A percentile compares a stretch with the other conserved stretches of the same genome.
These are phyloP conservation scores for Hetaerina americana DNA, from an alignment of 1,140 invertebrate genomes.

Conservation along the genomic window DNA sequence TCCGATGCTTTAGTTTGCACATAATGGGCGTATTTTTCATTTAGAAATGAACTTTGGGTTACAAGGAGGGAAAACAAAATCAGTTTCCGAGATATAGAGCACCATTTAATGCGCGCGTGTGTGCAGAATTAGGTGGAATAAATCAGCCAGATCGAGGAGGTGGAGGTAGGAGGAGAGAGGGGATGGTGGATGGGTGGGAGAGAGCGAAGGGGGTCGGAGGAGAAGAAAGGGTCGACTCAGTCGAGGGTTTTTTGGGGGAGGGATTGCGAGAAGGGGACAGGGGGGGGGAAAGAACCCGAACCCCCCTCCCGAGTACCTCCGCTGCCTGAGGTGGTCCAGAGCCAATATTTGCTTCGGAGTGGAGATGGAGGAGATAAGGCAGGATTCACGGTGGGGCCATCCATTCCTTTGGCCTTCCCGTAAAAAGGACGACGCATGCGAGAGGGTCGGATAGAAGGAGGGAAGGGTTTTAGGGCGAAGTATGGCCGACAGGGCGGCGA, in stretches of 20 bases:
- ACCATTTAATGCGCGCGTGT: not conserved
- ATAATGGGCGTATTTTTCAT: no score
- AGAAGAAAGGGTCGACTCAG: slow-evolving; percentile 19
- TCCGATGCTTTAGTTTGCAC: no score
- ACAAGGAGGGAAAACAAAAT: no score
- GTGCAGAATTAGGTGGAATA: not conserved
- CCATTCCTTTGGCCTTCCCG: not conserved
- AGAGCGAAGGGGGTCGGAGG: slow-evolving; percentile 14
- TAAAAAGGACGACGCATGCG: not conserved
- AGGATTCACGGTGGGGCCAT: not conserved
- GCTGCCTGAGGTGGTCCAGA: slow-evolving; percentile 28
- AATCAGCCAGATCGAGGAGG: slow-evolving; percentile 11
- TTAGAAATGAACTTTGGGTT: no score
- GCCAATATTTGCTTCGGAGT: not conserved
- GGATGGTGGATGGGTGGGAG: slow-evolving; percentile 11
- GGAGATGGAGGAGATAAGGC: not conserved
- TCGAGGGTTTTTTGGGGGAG: slow-evolving; percentile 28
- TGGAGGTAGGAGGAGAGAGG: no score
- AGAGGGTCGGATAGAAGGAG: not conserved
- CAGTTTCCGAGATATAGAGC: not conserved
- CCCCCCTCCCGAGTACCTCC: no score
- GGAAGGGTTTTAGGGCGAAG: no score
- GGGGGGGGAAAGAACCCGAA: no score
- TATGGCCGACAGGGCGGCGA: no score
- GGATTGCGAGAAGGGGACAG: slow-evolving; percentile 19